A percentile compares a stretch with the other conserved stretches of the same genome.
These are phyloP conservation scores for Ophion ventricosus DNA, from an alignment of 2,888 invertebrate species.

Conservation along the genomic window DNA sequence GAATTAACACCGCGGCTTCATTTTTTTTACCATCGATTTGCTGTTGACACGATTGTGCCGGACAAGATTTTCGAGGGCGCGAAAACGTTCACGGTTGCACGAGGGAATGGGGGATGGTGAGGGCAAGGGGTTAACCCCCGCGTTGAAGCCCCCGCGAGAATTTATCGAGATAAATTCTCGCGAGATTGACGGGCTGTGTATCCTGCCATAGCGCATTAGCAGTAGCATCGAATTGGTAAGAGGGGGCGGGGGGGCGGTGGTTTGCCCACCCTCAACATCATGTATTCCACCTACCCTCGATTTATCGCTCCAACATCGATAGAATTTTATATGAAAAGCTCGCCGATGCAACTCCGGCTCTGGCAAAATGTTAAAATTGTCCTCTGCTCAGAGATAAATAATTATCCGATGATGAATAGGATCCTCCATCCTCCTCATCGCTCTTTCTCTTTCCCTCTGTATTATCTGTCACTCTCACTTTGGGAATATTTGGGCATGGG, in stretches of 20 bases:
- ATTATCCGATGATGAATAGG: conserved; percentile 38
- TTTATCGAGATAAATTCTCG: conserved; percentile 57
- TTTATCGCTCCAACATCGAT: conserved; percentile 12
- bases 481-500: background rate
- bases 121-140: conserved; percentile 12
- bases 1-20: conserved; percentile 71
- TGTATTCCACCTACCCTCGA: conserved; percentile 13
- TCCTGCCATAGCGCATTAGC: conserved; percentile 43
- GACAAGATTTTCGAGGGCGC: conserved; percentile 58
- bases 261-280: conserved; percentile 5
- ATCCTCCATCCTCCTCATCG: conserved; percentile 21
- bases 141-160: conserved; percentile 46
- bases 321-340: conserved; percentile 42
- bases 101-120: background rate
- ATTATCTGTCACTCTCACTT: conserved; percentile 8
- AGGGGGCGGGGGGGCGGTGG: background rate
- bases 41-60: conserved; percentile 74
- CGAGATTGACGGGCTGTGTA: conserved; percentile 53
- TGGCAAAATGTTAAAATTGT: conserved; percentile 49
- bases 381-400: conserved; percentile 50
- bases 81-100: conserved; percentile 31
- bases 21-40: conserved; percentile 71
- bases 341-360: conserved; percentile 31
- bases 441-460: background rate
- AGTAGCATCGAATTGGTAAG: conserved; percentile 39